A percentile compares a stretch with the other conserved stretches of the same genome.
Evolutionary conservation across 2,797 vertebrate genomes (phyloP).

Genomic region (Mormyrus proboscirostris): DNA sequence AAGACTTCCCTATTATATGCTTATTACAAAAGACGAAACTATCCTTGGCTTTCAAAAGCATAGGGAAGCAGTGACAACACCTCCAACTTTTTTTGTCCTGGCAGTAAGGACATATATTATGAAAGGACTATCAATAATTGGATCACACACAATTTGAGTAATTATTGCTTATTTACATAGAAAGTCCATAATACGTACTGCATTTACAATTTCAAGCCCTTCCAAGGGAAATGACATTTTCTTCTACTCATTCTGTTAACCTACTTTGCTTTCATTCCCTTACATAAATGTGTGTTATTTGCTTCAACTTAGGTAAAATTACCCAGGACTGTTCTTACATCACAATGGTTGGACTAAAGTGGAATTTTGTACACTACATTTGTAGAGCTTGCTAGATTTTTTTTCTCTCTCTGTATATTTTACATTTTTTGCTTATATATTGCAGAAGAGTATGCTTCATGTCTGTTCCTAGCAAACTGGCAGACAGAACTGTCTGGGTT

Average conservation of each 20-base stretch:
- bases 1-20: constrained; percentile 45
- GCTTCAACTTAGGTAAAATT: background rate
- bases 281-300: background rate
- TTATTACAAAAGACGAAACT: constrained; percentile 66
- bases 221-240: background rate
- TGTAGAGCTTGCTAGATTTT: background rate
- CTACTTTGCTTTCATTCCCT: background rate
- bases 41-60: constrained; percentile 63
- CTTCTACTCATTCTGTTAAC: background rate
- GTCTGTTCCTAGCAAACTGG: background rate
- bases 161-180: background rate
- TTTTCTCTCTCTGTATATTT: background rate
- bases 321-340: background rate
- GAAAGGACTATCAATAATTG: background rate
- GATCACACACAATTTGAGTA: background rate
- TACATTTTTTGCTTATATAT: background rate
- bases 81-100: background rate
- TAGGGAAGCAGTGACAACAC: constrained; percentile 51
- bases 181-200: background rate
- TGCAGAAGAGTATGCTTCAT: background rate
- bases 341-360: background rate
- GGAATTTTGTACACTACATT: background rate
- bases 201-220: background rate
- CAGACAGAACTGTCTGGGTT: background rate
- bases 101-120: background rate